phyloP scores from a whole-genome alignment of 2,797 vertebrate species.

The Cuniculus paca region DNA sequence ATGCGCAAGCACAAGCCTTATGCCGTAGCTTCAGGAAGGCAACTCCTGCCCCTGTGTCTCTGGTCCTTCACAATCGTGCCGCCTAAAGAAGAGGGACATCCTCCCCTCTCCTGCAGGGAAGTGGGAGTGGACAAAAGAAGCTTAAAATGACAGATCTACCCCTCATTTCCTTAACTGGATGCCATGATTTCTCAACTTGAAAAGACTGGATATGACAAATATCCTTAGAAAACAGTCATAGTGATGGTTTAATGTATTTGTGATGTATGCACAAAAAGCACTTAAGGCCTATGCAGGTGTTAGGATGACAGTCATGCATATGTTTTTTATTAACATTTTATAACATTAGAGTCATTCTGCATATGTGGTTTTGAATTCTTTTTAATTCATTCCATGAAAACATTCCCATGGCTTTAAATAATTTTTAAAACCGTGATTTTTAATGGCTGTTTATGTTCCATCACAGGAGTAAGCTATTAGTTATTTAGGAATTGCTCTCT shows the following conservation, averaged over 20 bases:
- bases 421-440: slow-evolving; percentile 39
- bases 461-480: neutral
- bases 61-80: neutral
- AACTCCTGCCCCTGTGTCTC: neutral
- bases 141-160: neutral
- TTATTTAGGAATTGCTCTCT: slow-evolving; percentile 28
- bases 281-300: neutral
- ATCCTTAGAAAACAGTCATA: neutral
- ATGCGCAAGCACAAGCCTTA: neutral
- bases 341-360: neutral
- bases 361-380: neutral
- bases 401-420: neutral
- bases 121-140: neutral
- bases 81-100: neutral
- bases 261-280: slow-evolving; percentile 41
- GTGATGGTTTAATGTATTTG: neutral
- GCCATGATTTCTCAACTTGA: neutral
- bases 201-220: neutral
- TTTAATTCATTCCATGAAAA: neutral
- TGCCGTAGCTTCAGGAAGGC: neutral
- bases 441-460: neutral
- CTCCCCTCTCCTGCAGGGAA: neutral
- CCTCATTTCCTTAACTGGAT: neutral
- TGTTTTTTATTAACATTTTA: slow-evolving; percentile 23
- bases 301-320: neutral